These are phyloP conservation scores for Drosophila ogumai DNA, from an alignment of 1,140 invertebrate genomes.

Conservation along the genomic window DNA sequence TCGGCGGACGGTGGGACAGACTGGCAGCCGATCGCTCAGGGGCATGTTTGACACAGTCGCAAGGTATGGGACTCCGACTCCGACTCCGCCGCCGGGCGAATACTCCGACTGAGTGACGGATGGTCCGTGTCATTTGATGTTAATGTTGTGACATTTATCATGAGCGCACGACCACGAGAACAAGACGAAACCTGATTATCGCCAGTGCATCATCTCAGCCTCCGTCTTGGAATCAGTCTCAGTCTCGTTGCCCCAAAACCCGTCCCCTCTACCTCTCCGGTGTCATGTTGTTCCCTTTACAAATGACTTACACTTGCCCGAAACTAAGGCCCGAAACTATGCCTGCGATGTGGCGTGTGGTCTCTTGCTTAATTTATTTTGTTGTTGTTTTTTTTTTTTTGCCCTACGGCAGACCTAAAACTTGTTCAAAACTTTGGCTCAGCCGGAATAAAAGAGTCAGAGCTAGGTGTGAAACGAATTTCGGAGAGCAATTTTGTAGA, in stretches of 20 bases:
- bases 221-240: slow-evolving; percentile 57
- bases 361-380: slow-evolving; percentile 45
- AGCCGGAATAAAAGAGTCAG: not conserved
- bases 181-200: slow-evolving; percentile 83
- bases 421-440: slow-evolving; percentile 42
- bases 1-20: slow-evolving; percentile 26
- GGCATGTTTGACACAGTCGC: slow-evolving; percentile 59
- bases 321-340: slow-evolving; percentile 40
- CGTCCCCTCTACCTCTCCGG: slow-evolving; percentile 12
- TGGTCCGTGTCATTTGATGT: slow-evolving; percentile 85
- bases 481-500: slow-evolving; percentile 38
- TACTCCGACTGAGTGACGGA: slow-evolving; percentile 84
- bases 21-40: slow-evolving; percentile 69
- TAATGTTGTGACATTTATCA: slow-evolving; percentile 85
- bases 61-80: slow-evolving; percentile 30
- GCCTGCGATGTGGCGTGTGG: slow-evolving; percentile 64
- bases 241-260: slow-evolving; percentile 52
- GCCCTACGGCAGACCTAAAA: slow-evolving; percentile 40
- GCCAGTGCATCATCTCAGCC: slow-evolving; percentile 76
- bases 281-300: slow-evolving; percentile 64
- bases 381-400: slow-evolving; percentile 18
- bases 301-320: slow-evolving; percentile 75
- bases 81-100: slow-evolving; percentile 4
- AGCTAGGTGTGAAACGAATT: slow-evolving; percentile 41
- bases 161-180: slow-evolving; percentile 79